Evolutionary conservation across 2,888 invertebrate species (phyloP).

Genomic region (Bimastos eiseni): DNA sequence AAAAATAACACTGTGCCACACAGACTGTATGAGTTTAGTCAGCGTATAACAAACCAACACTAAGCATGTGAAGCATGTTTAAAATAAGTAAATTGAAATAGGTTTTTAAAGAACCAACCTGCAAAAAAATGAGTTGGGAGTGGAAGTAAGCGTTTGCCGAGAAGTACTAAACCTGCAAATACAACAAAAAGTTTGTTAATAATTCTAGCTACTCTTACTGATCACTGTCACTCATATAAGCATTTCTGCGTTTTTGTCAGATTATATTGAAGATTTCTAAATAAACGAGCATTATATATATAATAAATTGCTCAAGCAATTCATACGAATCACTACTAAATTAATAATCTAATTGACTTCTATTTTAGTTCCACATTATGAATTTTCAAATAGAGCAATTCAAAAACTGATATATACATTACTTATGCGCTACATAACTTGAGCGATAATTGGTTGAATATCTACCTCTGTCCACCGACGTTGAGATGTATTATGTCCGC

Average conservation of each 20-base stretch:
- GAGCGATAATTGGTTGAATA: background rate
- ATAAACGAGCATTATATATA: background rate
- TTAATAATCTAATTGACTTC: background rate
- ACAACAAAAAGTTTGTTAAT: too few relatives aligned
- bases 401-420: background rate
- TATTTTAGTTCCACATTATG: background rate
- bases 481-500: conserved; percentile 17
- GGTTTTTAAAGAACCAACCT: conserved; percentile 48
- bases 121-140: conserved; percentile 96
- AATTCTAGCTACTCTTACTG: too few relatives aligned
- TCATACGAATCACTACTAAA: background rate
- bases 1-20: background rate
- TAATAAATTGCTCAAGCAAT: background rate
- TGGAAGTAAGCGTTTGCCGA: conserved; percentile 90
- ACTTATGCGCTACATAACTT: background rate
- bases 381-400: background rate
- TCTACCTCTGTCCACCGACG: conserved; percentile 21
- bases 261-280: too few relatives aligned
- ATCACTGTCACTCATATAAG: too few relatives aligned
- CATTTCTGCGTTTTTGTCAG: too few relatives aligned
- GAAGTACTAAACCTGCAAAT: conserved; percentile 85
- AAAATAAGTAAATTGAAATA: background rate
- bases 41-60: too few relatives aligned
- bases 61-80: background rate
- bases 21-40: too few relatives aligned